Evolutionary conservation across 2,113 vertebrate species (phyloP), one percentile per base, ranked within the genome.

Genomic region (Salvelinus sp.): DNA sequence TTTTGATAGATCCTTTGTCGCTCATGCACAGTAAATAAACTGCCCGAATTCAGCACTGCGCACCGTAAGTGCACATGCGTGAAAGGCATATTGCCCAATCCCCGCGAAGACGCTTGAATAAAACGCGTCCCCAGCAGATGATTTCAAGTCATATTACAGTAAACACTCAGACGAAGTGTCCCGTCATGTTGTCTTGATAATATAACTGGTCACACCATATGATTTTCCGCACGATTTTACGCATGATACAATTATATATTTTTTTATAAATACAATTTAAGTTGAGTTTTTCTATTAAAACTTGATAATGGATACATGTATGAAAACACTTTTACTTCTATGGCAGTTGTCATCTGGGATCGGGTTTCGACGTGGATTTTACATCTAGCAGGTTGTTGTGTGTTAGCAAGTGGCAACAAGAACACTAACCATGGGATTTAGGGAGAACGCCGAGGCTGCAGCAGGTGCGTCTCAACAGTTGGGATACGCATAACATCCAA

Each of bases 21-120:
- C 38, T 38, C 38, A 38, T 38, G 38, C 38, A 9, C 38, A 38
- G 38, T 38, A 38, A 38, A 38, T 38, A 38, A 44, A 44, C 38
- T 2, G 38, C 38, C 38, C 9, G 9, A 77, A 30, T 23, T 27
- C 50, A 54, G 58, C 67, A 76, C 65, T 54, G 54, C 50, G 76
- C 44, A 71, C 47, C 68, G 54, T 38, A 23, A 44, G 13, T 13
- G 22, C 54, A 25, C 30, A n/a, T 57, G 44, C 64, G 18, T 16
- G 25, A 80, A 65, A 76, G 76, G 66, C 64, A 67, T 57, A 64
- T 66, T 47, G 72, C 73, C 85, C 79, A 85, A 87, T 87, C 83
- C 78, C 73, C 44, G 67, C 23, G 23, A 69, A 72, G 33, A 20
- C n/a, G 33, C 47, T 47, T 47, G 30, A 60, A 81, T 83, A 83